Percentiles rank a stretch among this genome's conserved stretches.
phyloP scores from a whole-genome alignment of 30 jellyfish, hydroid and myxozoan species.

The Hydractinia echinata region DNA sequence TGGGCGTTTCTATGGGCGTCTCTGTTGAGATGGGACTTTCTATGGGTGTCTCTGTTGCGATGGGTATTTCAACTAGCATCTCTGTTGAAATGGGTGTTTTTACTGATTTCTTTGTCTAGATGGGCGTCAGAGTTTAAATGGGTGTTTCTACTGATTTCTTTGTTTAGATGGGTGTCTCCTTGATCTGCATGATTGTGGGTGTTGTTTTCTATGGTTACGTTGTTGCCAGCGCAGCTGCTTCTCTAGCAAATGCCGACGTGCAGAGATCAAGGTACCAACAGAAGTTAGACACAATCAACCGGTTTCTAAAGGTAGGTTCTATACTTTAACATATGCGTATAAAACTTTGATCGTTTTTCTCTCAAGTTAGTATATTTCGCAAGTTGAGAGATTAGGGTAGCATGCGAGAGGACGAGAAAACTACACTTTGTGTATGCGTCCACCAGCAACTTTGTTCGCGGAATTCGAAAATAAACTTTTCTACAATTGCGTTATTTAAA shows the following conservation, averaged over 20 bases:
- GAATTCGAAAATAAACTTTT: no score
- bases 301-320: conserved; percentile 49
- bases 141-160: not conserved
- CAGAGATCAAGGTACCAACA: conserved; percentile 50
- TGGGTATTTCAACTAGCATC: no score
- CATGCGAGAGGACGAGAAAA: no score
- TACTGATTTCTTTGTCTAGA: not conserved
- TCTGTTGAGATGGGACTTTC: no score
- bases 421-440: no score
- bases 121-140: not conserved
- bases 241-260: conserved; percentile 48
- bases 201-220: conserved; percentile 64
- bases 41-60: no score
- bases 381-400: no score
- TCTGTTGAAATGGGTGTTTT: not conserved
- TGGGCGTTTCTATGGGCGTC: no score
- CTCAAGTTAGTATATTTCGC: no score
- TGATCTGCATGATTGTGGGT: conserved; percentile 58
- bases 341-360: no score
- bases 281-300: conserved; percentile 49
- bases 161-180: conserved; percentile 48
- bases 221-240: conserved; percentile 63
- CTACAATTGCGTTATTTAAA: no score
- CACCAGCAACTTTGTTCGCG: no score
- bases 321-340: not conserved